Conservation (phyloP, 2,113 vertebrate genomes). For the Cephalopholis sonnerati region DNA sequence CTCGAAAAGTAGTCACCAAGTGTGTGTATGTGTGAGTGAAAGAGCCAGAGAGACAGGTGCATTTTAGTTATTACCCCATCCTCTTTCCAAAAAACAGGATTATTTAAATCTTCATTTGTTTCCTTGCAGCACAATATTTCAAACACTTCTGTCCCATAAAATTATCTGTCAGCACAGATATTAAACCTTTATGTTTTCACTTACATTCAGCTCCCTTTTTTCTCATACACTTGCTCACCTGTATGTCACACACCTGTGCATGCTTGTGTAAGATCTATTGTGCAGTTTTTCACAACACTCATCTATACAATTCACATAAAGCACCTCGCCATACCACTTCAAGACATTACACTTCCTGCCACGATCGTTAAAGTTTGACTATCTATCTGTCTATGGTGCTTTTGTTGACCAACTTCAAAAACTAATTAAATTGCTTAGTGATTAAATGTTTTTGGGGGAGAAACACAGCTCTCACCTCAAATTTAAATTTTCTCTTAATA, state of each 20-base stretch:
- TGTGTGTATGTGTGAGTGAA: not conserved
- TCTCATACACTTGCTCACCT: not conserved
- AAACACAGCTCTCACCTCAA: constrained; percentile 27
- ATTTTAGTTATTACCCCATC: not conserved
- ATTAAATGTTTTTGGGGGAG: not conserved
- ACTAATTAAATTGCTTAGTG: constrained; percentile 4
- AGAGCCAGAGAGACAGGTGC: not conserved
- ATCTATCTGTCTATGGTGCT: not conserved
- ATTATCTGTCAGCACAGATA: not conserved
- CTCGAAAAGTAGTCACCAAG: not conserved
- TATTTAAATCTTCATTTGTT: not conserved
- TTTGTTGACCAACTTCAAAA: not conserved
- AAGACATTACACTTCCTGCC: not conserved
- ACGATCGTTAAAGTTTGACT: not conserved
- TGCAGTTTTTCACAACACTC: too few species aligned
- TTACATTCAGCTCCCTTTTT: not conserved
- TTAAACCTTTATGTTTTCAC: not conserved
- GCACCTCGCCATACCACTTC: not conserved
- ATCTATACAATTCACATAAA: not conserved
- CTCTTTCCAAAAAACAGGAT: not conserved
- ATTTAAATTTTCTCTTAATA: constrained; percentile 49
- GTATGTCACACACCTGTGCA: not conserved
- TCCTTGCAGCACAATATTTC: not conserved
- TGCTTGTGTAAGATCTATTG: not conserved
- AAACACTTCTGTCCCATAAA: not conserved